A percentile compares a stretch with the other conserved stretches of the same genome.
phyloP scores from a whole-genome alignment of 1,140 invertebrate species.

The Platyscapa corneri region DNA sequence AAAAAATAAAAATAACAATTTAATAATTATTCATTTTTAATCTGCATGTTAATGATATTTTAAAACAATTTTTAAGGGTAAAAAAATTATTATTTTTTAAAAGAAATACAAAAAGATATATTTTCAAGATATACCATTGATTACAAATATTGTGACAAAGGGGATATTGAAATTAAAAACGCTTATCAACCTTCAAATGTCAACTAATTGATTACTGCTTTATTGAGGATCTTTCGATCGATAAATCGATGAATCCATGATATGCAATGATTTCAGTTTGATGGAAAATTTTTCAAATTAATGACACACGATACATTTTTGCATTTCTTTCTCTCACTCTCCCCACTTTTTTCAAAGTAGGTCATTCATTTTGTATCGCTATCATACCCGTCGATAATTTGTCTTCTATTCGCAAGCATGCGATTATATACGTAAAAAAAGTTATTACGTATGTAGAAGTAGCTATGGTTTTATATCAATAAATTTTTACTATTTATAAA shows the following conservation, averaged over 20 bases:
- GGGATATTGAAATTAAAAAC: too few species aligned
- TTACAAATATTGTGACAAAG: neutral
- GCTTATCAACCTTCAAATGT: too few species aligned
- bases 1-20: too few species aligned
- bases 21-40: too few species aligned
- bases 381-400: conserved; percentile 60
- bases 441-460: neutral
- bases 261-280: conserved; percentile 6
- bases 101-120: too few species aligned
- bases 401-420: conserved; percentile 23
- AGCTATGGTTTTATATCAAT: neutral
- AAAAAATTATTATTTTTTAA: too few species aligned
- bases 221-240: too few species aligned
- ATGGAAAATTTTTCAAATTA: conserved; percentile 50
- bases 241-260: too few species aligned
- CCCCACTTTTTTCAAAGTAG: conserved; percentile 58
- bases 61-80: too few species aligned
- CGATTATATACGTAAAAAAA: neutral
- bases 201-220: too few species aligned
- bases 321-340: neutral
- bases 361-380: conserved; percentile 64
- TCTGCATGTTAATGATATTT: too few species aligned
- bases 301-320: neutral
- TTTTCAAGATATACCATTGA: neutral
- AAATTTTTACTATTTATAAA: too few species aligned